Evolutionary conservation across 2,797 vertebrate species (phyloP), one percentile per base, ranked within the genome.

Genomic region (Danio jaintianensis): DNA sequence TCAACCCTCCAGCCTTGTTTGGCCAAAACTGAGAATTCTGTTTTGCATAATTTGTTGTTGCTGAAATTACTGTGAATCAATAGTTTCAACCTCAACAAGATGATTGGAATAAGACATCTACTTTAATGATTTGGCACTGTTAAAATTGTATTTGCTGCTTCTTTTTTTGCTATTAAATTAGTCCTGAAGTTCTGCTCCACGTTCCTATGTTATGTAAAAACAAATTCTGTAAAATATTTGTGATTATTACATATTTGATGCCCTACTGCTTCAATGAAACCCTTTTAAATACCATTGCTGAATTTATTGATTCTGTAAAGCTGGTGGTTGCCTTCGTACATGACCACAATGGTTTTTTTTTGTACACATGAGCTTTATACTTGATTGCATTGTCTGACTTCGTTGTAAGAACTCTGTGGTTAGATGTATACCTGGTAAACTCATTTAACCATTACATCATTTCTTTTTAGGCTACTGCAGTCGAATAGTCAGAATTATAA

Each of bases 401-500:
- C 11, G 7, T 69, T 70, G 20, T 29, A 43, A 18, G 12, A 62
- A 45, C 7, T 4, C 12, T 63, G 36, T 64, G 38, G 43, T 75
- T 62, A 71, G 9, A 61, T 22, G 2, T 50, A 1, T 29, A n/a
- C 29, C 43, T 45, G 29, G 69, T 53, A 7, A 45, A 42, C 18
- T 22, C n/a, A n/a, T 29, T 29, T 29, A 29, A 29, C 29, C 1
- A 29, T 20, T 48, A 53, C 61, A 75, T 73, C 47, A 2, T 48
- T 58, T 38, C 16, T 71, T 45, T 73, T 61, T 58, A 78, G 69
- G 84, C 75, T 64, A 50, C 52, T 72, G 84, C 42, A 53, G 36
- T 29, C 52, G 70, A 79, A 78, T 64, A 2, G 48, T 66, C 68
- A 80, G 70, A 59, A 38, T 80, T 75, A 68, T 84, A 69, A 82